Evolutionary conservation across 2,113 vertebrate species (phyloP).

Genomic region (Cynocephalus volans): DNA sequence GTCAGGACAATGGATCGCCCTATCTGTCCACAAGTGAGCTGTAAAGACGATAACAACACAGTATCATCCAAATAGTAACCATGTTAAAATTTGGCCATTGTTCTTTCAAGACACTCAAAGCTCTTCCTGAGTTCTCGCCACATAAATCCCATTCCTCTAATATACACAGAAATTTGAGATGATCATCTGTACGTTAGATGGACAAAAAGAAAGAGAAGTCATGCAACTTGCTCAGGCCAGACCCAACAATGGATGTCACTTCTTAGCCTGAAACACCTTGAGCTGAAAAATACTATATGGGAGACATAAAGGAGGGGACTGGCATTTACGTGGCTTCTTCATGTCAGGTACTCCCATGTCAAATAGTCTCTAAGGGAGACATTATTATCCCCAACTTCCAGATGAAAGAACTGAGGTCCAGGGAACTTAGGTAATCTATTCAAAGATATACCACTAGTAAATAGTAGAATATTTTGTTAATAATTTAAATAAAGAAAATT

Average conservation of each 20-base stretch:
- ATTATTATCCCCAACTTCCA: constrained; percentile 20
- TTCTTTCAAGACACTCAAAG: background rate
- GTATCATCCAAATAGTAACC: background rate
- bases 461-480: background rate
- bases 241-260: background rate
- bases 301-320: background rate
- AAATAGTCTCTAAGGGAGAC: background rate
- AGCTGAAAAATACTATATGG: background rate
- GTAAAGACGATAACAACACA: background rate
- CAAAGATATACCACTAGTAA: background rate
- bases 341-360: background rate
- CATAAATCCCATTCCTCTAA: background rate
- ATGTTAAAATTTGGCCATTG: background rate
- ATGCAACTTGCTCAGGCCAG: background rate
- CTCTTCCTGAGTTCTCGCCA: background rate
- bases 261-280: constrained; percentile 8
- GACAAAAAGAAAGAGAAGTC: constrained; percentile 37
- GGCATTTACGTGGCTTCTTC: background rate
- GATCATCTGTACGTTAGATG: background rate
- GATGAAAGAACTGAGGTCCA: background rate
- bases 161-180: background rate
- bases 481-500: constrained; percentile 10
- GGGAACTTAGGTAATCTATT: constrained; percentile 28
- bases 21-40: background rate
- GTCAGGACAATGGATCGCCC: background rate